Percentiles rank a stretch among this genome's conserved stretches.
Conservation (phyloP, 2,797 vertebrate species). For the Hippoglossus hippoglossus region DNA sequence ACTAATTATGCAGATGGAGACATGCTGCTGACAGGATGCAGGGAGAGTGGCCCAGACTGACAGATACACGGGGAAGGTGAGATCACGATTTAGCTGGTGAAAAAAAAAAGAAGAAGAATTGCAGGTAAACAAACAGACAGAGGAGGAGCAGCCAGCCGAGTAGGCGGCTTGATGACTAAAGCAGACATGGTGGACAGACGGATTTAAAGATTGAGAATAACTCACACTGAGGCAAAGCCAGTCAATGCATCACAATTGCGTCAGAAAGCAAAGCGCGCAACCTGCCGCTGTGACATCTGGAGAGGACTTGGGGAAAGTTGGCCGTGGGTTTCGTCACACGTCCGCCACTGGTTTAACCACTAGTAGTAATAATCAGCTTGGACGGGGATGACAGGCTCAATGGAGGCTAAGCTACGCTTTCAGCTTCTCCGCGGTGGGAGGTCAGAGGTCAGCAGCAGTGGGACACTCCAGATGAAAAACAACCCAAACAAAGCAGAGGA, state of each 20-base stretch:
- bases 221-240: constrained; percentile 3
- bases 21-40: constrained; percentile 46
- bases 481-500: constrained; percentile 24
- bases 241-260: constrained; percentile 10
- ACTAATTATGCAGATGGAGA: constrained; percentile 55
- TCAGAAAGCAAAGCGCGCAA: constrained; percentile 16
- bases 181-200: constrained; percentile 8
- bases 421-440: constrained; percentile 34
- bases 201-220: background rate
- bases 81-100: constrained; percentile 18
- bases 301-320: constrained; percentile 29
- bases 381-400: constrained; percentile 57
- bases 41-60: constrained; percentile 36
- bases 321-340: constrained; percentile 50
- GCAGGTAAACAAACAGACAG: constrained; percentile 30
- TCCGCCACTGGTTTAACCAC: constrained; percentile 42
- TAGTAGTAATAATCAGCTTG: constrained; percentile 50
- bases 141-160: constrained; percentile 36
- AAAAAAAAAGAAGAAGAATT: constrained; percentile 5
- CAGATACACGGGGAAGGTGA: constrained; percentile 24
- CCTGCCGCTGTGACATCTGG: constrained; percentile 37
- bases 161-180: constrained; percentile 32
- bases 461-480: background rate
- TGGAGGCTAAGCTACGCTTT: constrained; percentile 56
- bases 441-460: constrained; percentile 51